These are phyloP conservation scores for Xestia c-nigrum DNA, from an alignment of 2,888 invertebrate genomes.

Conservation along the genomic window DNA sequence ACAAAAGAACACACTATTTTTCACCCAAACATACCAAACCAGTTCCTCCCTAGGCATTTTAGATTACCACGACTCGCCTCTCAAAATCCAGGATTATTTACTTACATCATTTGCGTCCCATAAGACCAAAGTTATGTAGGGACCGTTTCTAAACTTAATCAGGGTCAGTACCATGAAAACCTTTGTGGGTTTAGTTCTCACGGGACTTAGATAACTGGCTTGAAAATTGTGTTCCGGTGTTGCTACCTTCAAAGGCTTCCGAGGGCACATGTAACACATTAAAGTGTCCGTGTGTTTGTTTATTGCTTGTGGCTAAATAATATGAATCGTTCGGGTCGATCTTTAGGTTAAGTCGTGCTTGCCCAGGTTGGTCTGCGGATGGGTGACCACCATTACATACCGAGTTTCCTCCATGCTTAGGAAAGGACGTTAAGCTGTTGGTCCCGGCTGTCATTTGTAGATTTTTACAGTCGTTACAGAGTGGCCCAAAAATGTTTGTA, in stretches of 20 bases:
- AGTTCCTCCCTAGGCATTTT: background rate
- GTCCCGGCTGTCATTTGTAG: too few relatives aligned
- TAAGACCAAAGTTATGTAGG: constrained; percentile 33
- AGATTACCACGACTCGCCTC: constrained; percentile 9
- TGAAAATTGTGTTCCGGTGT: constrained; percentile 24
- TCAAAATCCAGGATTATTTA: constrained; percentile 31
- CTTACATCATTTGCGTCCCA: constrained; percentile 33
- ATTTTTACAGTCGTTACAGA: too few relatives aligned
- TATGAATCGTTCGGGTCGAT: too few relatives aligned
- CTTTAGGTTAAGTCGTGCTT: too few relatives aligned
- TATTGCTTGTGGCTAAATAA: too few relatives aligned
- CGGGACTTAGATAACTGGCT: constrained; percentile 17
- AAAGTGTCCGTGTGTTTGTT: background rate
- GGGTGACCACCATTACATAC: too few relatives aligned
- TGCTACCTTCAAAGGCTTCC: constrained; percentile 17
- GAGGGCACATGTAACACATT: background rate
- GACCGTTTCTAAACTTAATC: constrained; percentile 32
- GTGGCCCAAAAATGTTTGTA: too few relatives aligned
- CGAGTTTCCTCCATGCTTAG: too few relatives aligned
- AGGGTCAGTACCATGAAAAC: constrained; percentile 20
- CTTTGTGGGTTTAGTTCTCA: constrained; percentile 21
- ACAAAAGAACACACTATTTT: too few relatives aligned
- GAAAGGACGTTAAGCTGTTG: too few relatives aligned
- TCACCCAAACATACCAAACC: too few relatives aligned
- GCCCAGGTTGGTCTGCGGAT: too few relatives aligned